phyloP scores from a whole-genome alignment of 2,888 invertebrate genomes.

The Pachliopta kotzebuea region DNA sequence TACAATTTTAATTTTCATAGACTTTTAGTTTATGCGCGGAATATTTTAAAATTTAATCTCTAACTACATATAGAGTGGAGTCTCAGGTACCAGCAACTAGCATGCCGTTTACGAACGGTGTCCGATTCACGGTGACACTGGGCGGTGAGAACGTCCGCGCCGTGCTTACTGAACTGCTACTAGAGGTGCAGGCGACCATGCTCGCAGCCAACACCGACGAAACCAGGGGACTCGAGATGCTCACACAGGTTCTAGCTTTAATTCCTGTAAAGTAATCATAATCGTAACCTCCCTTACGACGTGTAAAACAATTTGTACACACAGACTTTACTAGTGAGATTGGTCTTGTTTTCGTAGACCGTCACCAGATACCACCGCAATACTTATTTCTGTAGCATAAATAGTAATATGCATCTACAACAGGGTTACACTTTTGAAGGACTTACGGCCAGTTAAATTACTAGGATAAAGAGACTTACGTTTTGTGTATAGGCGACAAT shows the following conservation, averaged over 20 bases:
- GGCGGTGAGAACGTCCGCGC: conserved; percentile 86
- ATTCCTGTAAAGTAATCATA: background rate
- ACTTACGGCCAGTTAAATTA: no score
- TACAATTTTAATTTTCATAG: background rate
- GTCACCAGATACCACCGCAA: no score
- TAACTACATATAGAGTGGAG: conserved; percentile 70
- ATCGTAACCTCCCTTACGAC: no score
- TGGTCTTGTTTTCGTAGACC: no score
- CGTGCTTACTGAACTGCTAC: conserved; percentile 80
- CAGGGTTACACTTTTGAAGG: no score
- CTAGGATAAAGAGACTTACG: no score
- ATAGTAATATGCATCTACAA: no score
- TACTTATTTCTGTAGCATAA: no score
- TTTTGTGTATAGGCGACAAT: no score
- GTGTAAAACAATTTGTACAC: no score
- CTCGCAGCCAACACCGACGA: conserved; percentile 87
- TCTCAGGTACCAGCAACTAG: conserved; percentile 78
- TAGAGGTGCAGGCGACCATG: conserved; percentile 83
- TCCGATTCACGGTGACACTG: conserved; percentile 67
- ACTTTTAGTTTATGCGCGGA: background rate
- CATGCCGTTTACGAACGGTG: conserved; percentile 72
- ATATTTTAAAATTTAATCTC: background rate
- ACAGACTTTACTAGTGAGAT: no score
- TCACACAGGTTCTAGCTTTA: conserved; percentile 61
- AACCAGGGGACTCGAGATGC: conserved; percentile 85